Conservation (phyloP, 2,113 vertebrate species). For the Sisor rabdophorus region DNA sequence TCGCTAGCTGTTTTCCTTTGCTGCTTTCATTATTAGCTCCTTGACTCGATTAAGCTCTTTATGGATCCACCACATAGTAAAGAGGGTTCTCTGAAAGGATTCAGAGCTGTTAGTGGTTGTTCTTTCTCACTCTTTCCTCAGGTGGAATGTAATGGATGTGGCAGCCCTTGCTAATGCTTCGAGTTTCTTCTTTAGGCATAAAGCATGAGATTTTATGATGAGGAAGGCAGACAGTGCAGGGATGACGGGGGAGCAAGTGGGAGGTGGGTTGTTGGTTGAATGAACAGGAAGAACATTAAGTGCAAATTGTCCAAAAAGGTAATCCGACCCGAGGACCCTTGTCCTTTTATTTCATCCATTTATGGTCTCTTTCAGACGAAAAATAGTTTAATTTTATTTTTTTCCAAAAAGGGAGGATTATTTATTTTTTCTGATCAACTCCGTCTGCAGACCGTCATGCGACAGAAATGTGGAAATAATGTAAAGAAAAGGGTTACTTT, state of each 20-base stretch:
- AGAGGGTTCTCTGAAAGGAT: conserved; percentile 56
- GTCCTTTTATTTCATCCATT: background rate
- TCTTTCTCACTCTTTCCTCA: conserved; percentile 17
- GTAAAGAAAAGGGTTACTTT: conserved; percentile 49
- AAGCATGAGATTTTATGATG: conserved; percentile 39
- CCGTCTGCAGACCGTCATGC: conserved; percentile 45
- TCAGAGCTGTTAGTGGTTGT: conserved; percentile 48
- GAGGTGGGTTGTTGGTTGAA: background rate
- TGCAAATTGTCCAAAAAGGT: background rate
- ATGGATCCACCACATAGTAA: conserved; percentile 49
- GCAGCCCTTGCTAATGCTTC: conserved; percentile 52
- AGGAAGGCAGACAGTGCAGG: conserved; percentile 33
- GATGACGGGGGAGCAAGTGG: background rate
- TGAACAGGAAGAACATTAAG: conserved; percentile 17
- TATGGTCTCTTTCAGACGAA: no score
- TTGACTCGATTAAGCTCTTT: conserved; percentile 59
- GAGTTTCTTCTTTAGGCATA: conserved; percentile 55
- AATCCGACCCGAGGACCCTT: background rate
- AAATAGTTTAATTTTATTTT: background rate
- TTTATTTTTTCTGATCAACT: conserved; percentile 57
- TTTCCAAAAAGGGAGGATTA: conserved; percentile 31
- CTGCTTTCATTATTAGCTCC: conserved; percentile 48
- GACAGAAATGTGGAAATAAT: conserved; percentile 56
- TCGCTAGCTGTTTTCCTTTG: conserved; percentile 3
- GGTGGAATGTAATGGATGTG: conserved; percentile 58